phyloP scores from a whole-genome alignment of 2,113 vertebrate species.

The Centropristis striata region DNA sequence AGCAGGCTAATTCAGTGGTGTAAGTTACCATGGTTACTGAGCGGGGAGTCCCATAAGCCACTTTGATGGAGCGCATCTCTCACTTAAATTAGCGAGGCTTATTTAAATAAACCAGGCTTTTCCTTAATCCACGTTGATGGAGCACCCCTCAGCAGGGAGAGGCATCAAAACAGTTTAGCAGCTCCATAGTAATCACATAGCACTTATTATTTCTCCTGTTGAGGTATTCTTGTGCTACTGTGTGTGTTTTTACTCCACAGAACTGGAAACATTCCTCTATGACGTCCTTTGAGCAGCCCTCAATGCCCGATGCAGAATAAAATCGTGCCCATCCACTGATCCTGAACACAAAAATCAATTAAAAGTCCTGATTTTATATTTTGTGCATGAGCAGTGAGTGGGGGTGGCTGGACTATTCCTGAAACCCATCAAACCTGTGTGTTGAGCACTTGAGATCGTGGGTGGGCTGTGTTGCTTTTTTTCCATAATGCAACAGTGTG shows the following conservation, averaged over 20 bases:
- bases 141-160: background rate
- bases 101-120: too few species aligned
- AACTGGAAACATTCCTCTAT: background rate
- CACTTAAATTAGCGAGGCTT: too few species aligned
- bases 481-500: conserved; percentile 36
- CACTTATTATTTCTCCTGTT: background rate
- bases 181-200: background rate
- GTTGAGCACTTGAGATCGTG: conserved; percentile 52
- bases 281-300: background rate
- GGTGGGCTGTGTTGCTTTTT: conserved; percentile 40
- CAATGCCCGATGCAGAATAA: background rate
- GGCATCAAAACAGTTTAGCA: background rate
- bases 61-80: too few species aligned
- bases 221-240: background rate
- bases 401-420: conserved; percentile 53
- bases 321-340: conserved; percentile 4
- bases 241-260: background rate
- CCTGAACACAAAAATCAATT: conserved; percentile 10
- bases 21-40: too few species aligned
- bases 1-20: too few species aligned
- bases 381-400: conserved; percentile 36
- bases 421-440: conserved; percentile 47
- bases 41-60: too few species aligned
- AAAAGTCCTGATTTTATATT: conserved; percentile 16
- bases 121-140: too few species aligned